A percentile compares a stretch with the other conserved stretches of the same genome.
phyloP scores from a whole-genome alignment of 37 sponge, comb jelly and placozoan genomes.

The Dysidea cf. avara region DNA sequence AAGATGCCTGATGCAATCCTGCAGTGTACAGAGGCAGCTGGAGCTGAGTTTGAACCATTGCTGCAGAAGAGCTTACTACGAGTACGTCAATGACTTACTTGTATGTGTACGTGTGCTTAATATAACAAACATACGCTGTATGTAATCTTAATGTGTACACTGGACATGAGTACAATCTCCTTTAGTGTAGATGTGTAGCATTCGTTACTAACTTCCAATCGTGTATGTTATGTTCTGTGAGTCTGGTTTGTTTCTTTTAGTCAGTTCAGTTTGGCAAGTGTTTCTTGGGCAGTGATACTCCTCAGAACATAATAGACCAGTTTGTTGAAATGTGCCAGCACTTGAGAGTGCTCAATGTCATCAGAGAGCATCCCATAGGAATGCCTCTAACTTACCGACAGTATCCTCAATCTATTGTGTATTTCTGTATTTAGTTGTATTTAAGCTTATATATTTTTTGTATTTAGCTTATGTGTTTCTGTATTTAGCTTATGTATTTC shows the following conservation, averaged over 20 bases:
- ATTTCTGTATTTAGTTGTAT: neutral
- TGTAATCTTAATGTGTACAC: neutral
- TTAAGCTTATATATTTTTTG: neutral
- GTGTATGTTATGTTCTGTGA: too few species aligned
- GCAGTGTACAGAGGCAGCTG: constrained; percentile 94
- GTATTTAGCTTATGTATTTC: too few species aligned
- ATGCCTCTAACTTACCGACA: constrained; percentile 86
- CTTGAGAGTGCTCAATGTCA: constrained; percentile 86
- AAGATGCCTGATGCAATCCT: constrained; percentile 77
- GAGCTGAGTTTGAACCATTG: constrained; percentile 67
- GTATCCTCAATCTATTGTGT: constrained; percentile 53
- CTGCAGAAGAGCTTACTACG: constrained; percentile 83
- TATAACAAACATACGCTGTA: neutral
- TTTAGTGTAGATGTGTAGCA: neutral
- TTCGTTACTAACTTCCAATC: neutral
- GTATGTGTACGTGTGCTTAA: neutral
- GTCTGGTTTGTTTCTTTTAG: constrained; percentile 14
- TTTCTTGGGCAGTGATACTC: constrained; percentile 71
- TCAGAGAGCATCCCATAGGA: constrained; percentile 65
- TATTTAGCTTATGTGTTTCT: neutral
- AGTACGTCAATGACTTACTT: too few species aligned
- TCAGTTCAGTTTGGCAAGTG: constrained; percentile 78
- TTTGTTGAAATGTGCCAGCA: constrained; percentile 64
- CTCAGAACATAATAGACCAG: constrained; percentile 43
- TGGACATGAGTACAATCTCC: neutral